A percentile compares a stretch with the other conserved stretches of the same genome.
Conservation (phyloP, 1,140 invertebrate genomes). For the Drosophila kikkawai region DNA sequence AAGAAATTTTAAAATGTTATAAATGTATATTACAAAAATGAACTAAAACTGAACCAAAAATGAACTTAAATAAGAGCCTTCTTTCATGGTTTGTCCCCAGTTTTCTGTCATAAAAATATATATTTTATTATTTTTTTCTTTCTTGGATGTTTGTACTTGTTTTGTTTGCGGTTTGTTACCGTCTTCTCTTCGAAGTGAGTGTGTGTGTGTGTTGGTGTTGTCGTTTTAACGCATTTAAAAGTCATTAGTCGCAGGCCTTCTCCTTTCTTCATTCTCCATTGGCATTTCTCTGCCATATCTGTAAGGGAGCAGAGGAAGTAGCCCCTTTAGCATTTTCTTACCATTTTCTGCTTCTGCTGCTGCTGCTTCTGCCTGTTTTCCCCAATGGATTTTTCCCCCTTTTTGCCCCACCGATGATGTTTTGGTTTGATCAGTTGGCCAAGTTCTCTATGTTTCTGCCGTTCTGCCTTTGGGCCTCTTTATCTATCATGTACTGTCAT, state of each 20-base stretch:
- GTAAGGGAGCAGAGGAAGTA: constrained; percentile 12
- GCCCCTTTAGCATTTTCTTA: constrained; percentile 27
- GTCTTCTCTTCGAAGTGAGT: constrained; percentile 5
- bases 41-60: too few species aligned
- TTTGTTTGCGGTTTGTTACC: constrained; percentile 41
- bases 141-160: constrained; percentile 21
- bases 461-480: constrained; percentile 14
- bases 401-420: constrained; percentile 3
- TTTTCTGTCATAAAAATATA: neutral
- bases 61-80: neutral
- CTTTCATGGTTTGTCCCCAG: neutral
- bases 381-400: neutral
- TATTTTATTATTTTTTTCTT: neutral
- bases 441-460: constrained; percentile 20
- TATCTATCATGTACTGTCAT: constrained; percentile 62
- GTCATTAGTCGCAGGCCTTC: constrained; percentile 69
- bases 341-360: constrained; percentile 18
- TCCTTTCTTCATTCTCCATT: constrained; percentile 13
- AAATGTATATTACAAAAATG: too few species aligned
- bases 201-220: constrained; percentile 18
- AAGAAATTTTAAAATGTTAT: too few species aligned
- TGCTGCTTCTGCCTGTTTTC: neutral
- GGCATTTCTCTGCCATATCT: constrained; percentile 37
- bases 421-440: constrained; percentile 51
- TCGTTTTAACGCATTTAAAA: constrained; percentile 75